A percentile compares a stretch with the other conserved stretches of the same genome.
phyloP scores from a whole-genome alignment of 1,140 invertebrate genomes.

The Ylistrum balloti region DNA sequence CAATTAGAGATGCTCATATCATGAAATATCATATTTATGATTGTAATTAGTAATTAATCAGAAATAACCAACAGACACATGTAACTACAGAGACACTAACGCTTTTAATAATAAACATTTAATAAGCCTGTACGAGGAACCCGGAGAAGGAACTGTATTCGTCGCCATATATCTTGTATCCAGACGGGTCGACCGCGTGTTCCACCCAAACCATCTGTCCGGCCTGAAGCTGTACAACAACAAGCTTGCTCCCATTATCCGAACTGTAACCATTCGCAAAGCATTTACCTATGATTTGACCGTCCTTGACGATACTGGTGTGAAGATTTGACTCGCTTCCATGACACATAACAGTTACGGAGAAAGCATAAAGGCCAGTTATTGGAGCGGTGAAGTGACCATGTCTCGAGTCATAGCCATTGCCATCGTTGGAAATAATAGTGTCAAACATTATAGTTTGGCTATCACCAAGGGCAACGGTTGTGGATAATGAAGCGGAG shows the following conservation, averaged over 20 bases:
- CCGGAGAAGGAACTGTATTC: background rate
- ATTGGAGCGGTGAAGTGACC: background rate
- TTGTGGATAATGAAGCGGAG: background rate
- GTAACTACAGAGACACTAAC: too few species aligned
- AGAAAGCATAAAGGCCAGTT: background rate
- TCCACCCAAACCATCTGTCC: conserved; percentile 20
- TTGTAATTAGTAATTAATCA: too few species aligned
- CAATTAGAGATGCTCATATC: too few species aligned
- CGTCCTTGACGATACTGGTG: background rate
- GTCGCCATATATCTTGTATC: background rate
- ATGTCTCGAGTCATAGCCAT: background rate
- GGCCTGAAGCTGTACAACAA: background rate
- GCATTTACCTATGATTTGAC: background rate
- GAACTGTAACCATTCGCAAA: background rate
- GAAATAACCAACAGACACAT: too few species aligned
- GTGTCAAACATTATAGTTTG: background rate
- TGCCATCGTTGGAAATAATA: background rate
- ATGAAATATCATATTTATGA: too few species aligned
- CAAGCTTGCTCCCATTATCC: background rate
- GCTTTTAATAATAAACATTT: too few species aligned
- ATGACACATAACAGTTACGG: background rate
- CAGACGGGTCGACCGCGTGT: background rate
- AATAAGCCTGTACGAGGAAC: background rate
- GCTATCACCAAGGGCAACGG: background rate
- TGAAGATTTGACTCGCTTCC: background rate